phyloP scores from a whole-genome alignment of 2,888 invertebrate species.

The Philonicus albiceps region DNA sequence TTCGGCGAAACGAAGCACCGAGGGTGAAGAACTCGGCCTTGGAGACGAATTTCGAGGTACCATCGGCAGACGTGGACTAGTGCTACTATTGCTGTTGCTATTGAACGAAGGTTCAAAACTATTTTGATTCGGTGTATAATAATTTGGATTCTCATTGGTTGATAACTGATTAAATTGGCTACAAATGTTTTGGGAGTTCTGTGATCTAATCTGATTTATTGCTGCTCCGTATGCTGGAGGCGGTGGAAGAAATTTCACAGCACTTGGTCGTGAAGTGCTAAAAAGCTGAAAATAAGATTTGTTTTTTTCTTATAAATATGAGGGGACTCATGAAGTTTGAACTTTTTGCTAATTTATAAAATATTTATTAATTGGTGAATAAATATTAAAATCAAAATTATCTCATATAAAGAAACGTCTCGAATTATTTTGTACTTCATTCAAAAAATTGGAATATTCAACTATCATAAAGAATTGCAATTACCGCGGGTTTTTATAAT shows the following conservation, averaged over 20 bases:
- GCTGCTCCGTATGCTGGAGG: conserved; percentile 62
- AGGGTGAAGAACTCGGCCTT: conserved; percentile 52
- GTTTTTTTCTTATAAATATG: background rate
- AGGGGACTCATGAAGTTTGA: background rate
- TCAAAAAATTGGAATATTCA: too few relatives aligned
- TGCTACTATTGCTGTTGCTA: conserved; percentile 33
- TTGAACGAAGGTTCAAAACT: background rate
- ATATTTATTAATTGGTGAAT: too few relatives aligned
- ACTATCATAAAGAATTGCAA: too few relatives aligned
- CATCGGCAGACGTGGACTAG: background rate
- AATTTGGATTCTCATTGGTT: background rate
- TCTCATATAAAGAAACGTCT: too few relatives aligned
- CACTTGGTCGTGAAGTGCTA: conserved; percentile 49
- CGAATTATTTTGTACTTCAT: too few relatives aligned
- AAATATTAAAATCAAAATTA: too few relatives aligned
- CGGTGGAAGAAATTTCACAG: conserved; percentile 57
- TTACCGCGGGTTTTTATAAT: too few relatives aligned
- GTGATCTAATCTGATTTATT: conserved; percentile 64
- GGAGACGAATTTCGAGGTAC: conserved; percentile 2
- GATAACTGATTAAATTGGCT: background rate
- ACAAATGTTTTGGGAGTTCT: conserved; percentile 56
- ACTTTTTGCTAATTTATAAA: too few relatives aligned
- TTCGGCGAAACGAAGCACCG: conserved; percentile 58
- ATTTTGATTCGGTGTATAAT: background rate
- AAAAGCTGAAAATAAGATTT: conserved; percentile 53